These are phyloP conservation scores for Eulemur rufifrons DNA, from an alignment of 2,113 vertebrate species.

Conservation along the genomic window DNA sequence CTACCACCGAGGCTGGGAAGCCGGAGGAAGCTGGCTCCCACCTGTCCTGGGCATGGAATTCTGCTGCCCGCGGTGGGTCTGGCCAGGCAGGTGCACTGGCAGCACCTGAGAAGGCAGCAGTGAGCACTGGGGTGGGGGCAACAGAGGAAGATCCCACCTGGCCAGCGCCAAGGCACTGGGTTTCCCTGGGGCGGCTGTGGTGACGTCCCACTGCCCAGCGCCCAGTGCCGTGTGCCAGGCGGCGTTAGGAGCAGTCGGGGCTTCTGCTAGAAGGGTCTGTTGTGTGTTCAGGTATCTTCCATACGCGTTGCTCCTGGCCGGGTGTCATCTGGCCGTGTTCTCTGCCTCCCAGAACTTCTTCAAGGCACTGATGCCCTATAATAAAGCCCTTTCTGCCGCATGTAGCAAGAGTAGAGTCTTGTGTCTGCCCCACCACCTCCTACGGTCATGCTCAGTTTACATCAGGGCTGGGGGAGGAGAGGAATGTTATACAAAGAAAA, in stretches of 20 bases:
- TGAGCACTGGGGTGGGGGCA: not conserved
- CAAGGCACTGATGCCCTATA: accelerated
- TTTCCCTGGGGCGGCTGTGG: accelerated
- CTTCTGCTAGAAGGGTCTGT: not conserved
- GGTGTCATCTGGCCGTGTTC: accelerated
- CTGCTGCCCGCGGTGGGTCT: not conserved
- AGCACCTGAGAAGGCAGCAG: not conserved
- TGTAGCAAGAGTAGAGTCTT: too few relatives aligned
- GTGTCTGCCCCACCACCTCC: not conserved
- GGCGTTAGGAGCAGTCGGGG: accelerated
- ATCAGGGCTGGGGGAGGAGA: accelerated
- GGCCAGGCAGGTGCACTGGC: not conserved
- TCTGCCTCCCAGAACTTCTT: not conserved
- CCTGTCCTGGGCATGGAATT: too few relatives aligned
- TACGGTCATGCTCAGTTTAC: accelerated
- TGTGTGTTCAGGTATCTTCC: accelerated
- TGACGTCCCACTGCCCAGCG: accelerated
- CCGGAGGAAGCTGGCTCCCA: not conserved
- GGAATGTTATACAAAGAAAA: not conserved
- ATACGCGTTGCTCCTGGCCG: accelerated
- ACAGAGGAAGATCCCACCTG: not conserved
- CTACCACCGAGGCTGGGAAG: not conserved
- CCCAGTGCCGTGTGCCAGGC: accelerated
- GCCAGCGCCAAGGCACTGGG: accelerated
- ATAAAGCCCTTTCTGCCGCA: not conserved